These are phyloP conservation scores for Canis aureus DNA, from an alignment of 2,113 vertebrate genomes.

Conservation along the genomic window DNA sequence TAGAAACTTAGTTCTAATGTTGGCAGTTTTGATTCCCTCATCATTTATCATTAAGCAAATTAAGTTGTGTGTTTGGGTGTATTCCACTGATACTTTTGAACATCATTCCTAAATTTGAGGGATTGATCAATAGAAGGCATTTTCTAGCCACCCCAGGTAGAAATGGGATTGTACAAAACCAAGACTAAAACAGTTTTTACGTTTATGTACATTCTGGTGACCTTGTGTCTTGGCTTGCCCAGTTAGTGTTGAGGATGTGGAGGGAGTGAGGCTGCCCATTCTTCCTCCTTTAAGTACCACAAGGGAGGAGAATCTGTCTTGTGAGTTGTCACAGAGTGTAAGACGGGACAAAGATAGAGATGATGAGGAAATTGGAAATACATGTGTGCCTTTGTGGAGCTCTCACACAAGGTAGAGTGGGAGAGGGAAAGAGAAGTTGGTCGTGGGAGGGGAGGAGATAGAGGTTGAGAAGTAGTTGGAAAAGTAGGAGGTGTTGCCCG, in stretches of 20 bases:
- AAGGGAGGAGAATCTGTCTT: neutral
- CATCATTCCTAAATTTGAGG: neutral
- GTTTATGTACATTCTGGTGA: neutral
- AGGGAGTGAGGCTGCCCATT: neutral
- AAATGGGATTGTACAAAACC: slow-evolving; percentile 1
- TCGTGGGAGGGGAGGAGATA: neutral
- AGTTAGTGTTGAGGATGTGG: neutral
- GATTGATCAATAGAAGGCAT: neutral
- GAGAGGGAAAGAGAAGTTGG: neutral
- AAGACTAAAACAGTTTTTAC: neutral
- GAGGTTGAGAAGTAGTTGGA: neutral
- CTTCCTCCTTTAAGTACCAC: neutral
- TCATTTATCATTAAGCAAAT: neutral
- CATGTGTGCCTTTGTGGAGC: neutral
- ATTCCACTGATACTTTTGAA: neutral
- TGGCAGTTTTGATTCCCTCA: neutral
- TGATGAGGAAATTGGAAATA: neutral
- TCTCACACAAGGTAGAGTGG: too few relatives aligned
- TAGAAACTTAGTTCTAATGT: neutral
- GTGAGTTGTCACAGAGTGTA: neutral
- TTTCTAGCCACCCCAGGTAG: neutral
- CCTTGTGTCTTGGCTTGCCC: neutral
- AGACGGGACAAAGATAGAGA: neutral
- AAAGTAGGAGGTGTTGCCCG: too few relatives aligned
- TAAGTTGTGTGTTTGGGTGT: neutral